Evolutionary conservation across 2,113 vertebrate genomes (phyloP).

Genomic region (Hipposideros armiger): DNA sequence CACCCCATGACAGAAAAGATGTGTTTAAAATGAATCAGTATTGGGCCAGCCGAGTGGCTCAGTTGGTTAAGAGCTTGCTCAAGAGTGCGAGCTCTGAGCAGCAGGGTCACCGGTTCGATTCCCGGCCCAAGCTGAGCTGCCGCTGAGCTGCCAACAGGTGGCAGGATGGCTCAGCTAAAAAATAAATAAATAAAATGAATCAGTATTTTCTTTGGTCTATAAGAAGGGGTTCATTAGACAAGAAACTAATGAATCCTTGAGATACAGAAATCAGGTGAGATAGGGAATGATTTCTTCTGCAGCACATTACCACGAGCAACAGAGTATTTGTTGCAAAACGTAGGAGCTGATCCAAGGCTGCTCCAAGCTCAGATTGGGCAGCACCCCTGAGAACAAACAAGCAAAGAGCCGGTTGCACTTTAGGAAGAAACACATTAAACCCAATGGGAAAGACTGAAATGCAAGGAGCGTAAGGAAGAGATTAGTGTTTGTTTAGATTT

Average conservation of each 20-base stretch:
- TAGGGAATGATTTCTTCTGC: neutral
- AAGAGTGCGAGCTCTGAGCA: too few species aligned
- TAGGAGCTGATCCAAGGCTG: neutral
- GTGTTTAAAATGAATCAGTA: neutral
- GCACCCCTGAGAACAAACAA: neutral
- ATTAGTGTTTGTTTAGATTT: neutral
- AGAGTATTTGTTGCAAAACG: neutral
- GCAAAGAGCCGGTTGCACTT: neutral
- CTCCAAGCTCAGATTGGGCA: neutral
- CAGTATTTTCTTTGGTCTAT: neutral
- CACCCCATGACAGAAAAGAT: neutral
- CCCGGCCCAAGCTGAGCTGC: too few species aligned
- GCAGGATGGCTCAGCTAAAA: too few species aligned
- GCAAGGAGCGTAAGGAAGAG: neutral
- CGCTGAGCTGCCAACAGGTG: too few species aligned
- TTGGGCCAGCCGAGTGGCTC: too few species aligned
- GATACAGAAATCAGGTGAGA: neutral
- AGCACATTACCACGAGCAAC: neutral
- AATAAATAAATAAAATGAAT: neutral
- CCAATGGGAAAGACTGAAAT: neutral
- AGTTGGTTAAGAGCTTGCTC: too few species aligned
- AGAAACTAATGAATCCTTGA: neutral
- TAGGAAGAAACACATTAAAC: neutral
- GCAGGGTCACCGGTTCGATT: too few species aligned
- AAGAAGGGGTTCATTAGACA: neutral